Evolutionary conservation across 2,888 invertebrate species (phyloP), one percentile per base, ranked within the genome.

Genomic region (Apamea sordens): DNA sequence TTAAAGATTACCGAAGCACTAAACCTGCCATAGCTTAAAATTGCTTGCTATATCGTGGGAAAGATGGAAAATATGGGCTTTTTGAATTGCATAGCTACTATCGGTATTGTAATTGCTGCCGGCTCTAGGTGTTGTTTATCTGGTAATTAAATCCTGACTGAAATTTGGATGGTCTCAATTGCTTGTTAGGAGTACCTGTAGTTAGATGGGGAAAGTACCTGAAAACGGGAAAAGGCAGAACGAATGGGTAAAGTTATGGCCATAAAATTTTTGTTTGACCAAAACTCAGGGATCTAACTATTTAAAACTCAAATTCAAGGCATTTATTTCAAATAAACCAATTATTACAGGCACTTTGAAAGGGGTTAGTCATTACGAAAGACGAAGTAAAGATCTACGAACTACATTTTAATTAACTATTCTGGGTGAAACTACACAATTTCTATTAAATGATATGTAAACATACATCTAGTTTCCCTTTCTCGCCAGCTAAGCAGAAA

Each of bases 1-100:
- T 86, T 68, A 69, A 79, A 77, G 85, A 85, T 86, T 79, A 64
- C 32, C 4, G 36, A 41, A 61, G 41, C 18, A 76, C 76, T 88
- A 72, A 84, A 79, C 61, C 84, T 75, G 83, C 74, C 83, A 74
- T 78, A 65, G 64, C 56, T 85, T 80, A 72, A 84, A 82, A 82
- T 85, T 80, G 75, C 85, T 56, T 28, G 61, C 44, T 82, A 36
- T 79, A 73, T 70, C 61, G 68, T 11, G 41, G 61, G 50, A 41
- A 63, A 63, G 75, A 68, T 75, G 47, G 68, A 63, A 83, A 74
- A 80, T 83, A 83, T 73, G 80, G 50, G 32, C 11, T 28, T 59
- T 84, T 79, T 0, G 36, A 59, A 80, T 83, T 83, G 63, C 47
- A 77, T 56, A 50, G 56, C 15, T 32, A 28, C 15, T 83, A 63